phyloP scores from a whole-genome alignment of 2,888 invertebrate genomes.

The Carpatolechia fugitivella region DNA sequence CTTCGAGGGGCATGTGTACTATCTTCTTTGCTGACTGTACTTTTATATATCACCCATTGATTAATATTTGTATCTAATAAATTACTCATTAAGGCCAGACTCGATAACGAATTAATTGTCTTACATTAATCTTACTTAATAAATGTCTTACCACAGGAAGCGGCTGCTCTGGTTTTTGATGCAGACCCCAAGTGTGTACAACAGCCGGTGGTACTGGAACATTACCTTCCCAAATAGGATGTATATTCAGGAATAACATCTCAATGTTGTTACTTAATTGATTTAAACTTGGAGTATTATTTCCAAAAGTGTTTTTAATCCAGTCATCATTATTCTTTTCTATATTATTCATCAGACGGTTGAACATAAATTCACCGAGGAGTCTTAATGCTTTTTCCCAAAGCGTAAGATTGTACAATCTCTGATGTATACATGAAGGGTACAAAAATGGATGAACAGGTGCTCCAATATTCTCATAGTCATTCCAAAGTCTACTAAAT shows the following conservation, averaged over 20 bases:
- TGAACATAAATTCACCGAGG: conserved; percentile 23
- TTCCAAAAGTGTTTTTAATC: conserved; percentile 32
- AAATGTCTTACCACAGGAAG: neutral
- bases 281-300: conserved; percentile 27
- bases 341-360: neutral
- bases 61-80: too few species aligned
- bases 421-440: conserved; percentile 27
- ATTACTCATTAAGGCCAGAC: too few species aligned
- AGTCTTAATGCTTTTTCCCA: conserved; percentile 37
- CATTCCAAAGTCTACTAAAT: conserved; percentile 26
- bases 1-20: too few species aligned
- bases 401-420: conserved; percentile 34
- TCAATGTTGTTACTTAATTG: conserved; percentile 41
- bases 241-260: conserved; percentile 57
- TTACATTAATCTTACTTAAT: too few species aligned
- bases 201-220: conserved; percentile 57
- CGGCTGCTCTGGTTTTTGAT: conserved; percentile 42
- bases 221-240: conserved; percentile 48
- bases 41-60: too few species aligned
- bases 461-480: conserved; percentile 34
- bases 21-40: too few species aligned
- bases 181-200: conserved; percentile 59
- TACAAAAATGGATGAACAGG: conserved; percentile 41
- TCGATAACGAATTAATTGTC: too few species aligned
- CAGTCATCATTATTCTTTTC: conserved; percentile 23